Percentiles rank a stretch among this genome's conserved stretches.
phyloP scores from a whole-genome alignment of 2,888 invertebrate species.

The Notocelia uddmanniana region DNA sequence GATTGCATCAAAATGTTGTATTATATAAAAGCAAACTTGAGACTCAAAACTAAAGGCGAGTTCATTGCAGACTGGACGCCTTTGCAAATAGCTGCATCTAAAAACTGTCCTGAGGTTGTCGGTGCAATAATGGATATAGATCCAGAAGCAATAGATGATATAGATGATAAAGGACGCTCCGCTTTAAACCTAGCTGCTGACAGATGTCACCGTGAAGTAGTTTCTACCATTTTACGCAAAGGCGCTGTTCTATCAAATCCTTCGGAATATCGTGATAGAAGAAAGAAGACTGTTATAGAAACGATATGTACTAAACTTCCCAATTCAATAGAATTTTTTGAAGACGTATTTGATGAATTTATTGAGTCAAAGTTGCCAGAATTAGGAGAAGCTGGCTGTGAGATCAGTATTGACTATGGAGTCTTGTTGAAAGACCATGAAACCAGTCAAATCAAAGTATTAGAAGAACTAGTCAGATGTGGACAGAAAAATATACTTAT shows the following conservation, averaged over 20 bases:
- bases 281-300: conserved; percentile 57
- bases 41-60: conserved; percentile 48
- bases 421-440: conserved; percentile 51
- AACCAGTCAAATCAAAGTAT: conserved; percentile 60
- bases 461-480: conserved; percentile 61
- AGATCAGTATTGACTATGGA: conserved; percentile 62
- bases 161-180: conserved; percentile 47
- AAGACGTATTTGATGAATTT: conserved; percentile 60
- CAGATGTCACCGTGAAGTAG: conserved; percentile 75
- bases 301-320: conserved; percentile 62
- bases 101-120: conserved; percentile 51
- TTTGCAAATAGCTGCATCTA: conserved; percentile 56
- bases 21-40: conserved; percentile 53
- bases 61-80: conserved; percentile 50
- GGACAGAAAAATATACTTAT: conserved; percentile 61
- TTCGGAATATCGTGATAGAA: conserved; percentile 36
- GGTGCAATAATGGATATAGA: conserved; percentile 50
- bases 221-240: conserved; percentile 52
- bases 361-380: conserved; percentile 57
- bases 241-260: conserved; percentile 55
- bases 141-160: conserved; percentile 49
- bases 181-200: conserved; percentile 61
- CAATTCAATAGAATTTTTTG: conserved; percentile 61
- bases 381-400: conserved; percentile 59
- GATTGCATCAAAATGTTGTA: conserved; percentile 57